phyloP scores from a whole-genome alignment of 2,113 vertebrate genomes.

The Strix uralensis region DNA sequence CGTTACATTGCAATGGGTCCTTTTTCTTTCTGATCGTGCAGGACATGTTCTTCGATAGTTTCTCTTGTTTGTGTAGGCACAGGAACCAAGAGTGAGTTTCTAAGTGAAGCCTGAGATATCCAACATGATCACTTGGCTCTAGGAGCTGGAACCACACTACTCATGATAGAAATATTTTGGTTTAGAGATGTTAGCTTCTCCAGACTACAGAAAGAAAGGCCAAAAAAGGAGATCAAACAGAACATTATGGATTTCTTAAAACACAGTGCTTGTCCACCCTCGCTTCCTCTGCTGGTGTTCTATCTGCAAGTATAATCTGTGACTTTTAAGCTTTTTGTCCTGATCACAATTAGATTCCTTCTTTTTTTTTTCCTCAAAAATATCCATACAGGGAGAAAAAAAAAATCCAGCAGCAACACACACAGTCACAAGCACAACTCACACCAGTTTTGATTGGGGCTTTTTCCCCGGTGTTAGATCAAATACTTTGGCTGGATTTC shows the following conservation, averaged over 20 bases:
- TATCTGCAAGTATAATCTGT: not conserved
- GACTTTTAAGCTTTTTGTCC: not conserved
- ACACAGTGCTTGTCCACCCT: not conserved
- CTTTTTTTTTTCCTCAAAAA: not conserved
- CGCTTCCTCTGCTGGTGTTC: not conserved
- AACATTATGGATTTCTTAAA: not conserved
- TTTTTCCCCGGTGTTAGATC: not conserved
- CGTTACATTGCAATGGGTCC: not conserved
- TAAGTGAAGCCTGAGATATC: not conserved
- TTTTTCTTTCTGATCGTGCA: not conserved
- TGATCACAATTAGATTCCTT: not conserved
- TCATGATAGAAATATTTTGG: not conserved
- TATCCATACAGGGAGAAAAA: not conserved
- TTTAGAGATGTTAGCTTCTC: not conserved
- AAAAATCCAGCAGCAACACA: not conserved
- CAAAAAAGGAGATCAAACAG: not conserved
- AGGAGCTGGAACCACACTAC: not conserved
- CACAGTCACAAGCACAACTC: not conserved
- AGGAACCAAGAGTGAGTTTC: not conserved
- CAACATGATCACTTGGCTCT: not conserved
- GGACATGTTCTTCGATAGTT: not conserved
- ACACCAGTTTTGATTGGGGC: not conserved
- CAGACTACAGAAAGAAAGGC: not conserved
- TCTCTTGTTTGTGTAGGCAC: not conserved
- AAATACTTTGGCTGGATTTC: not conserved